phyloP scores from a whole-genome alignment of 2,113 vertebrate species.

The Bujurquina vittata region DNA sequence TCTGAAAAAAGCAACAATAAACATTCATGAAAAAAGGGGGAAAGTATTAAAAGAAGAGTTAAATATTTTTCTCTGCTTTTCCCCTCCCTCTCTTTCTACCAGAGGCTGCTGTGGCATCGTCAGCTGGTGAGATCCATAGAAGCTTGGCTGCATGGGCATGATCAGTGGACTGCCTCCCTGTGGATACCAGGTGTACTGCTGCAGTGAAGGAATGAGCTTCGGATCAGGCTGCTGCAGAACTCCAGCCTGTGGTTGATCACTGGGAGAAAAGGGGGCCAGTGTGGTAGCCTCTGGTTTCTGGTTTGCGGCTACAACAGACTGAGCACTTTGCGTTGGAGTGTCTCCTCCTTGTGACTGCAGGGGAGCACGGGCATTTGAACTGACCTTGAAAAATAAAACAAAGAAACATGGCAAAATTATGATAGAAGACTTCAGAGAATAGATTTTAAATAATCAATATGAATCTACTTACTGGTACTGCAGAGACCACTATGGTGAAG shows the following conservation, averaged over 20 bases:
- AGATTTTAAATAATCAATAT: not conserved
- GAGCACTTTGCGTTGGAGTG: constrained; percentile 6
- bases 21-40: not conserved
- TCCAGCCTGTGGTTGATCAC: constrained; percentile 33
- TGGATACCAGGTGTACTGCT: constrained; percentile 51
- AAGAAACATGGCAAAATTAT: not conserved
- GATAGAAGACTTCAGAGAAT: not conserved
- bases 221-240: constrained; percentile 21
- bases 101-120: constrained; percentile 49
- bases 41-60: not conserved
- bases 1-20: constrained; percentile 28
- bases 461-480: constrained; percentile 64
- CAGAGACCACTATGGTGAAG: constrained; percentile 27
- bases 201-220: constrained; percentile 21
- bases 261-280: constrained; percentile 17
- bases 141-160: constrained; percentile 17
- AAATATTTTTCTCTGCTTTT: not conserved
- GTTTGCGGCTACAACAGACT: constrained; percentile 22
- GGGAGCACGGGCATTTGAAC: not conserved
- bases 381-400: constrained; percentile 29
- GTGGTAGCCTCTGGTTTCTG: constrained; percentile 9
- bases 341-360: constrained; percentile 20
- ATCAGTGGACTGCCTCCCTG: constrained; percentile 42
- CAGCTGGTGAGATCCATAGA: constrained; percentile 44
- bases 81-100: constrained; percentile 22